These are phyloP conservation scores for Fragum whitleyi DNA, from an alignment of 2,888 invertebrate genomes.

Conservation along the genomic window DNA sequence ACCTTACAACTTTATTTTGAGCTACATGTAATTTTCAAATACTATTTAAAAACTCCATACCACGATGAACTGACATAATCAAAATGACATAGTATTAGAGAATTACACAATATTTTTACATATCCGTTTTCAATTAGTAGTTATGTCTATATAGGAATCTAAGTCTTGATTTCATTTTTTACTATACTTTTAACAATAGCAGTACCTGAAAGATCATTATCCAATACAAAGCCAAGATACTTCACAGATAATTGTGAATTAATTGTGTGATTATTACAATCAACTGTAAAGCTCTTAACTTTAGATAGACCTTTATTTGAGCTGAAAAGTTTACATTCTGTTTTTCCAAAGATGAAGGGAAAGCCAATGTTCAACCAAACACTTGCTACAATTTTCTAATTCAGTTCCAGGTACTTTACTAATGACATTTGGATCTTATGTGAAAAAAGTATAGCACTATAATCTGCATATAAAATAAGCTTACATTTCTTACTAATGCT, in stretches of 20 bases:
- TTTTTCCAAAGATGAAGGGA: conserved; percentile 35
- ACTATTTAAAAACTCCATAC: conserved; percentile 17
- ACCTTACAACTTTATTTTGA: too few species aligned
- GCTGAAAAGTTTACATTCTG: too few species aligned
- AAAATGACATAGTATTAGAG: conserved; percentile 24
- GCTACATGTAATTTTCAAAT: conserved; percentile 25
- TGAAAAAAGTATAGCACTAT: conserved; percentile 20
- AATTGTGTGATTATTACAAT: conserved; percentile 21
- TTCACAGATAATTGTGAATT: too few species aligned
- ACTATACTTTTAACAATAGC: conserved; percentile 25
- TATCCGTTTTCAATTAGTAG: background rate
- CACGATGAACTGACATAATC: conserved; percentile 26
- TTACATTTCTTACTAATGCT: conserved; percentile 30
- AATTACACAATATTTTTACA: conserved; percentile 1
- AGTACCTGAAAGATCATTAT: conserved; percentile 20
- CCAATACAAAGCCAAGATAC: conserved; percentile 16
- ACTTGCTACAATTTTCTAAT: conserved; percentile 24
- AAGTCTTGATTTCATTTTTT: conserved; percentile 7
- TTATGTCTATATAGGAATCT: conserved; percentile 29
- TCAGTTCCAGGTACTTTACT: too few species aligned
- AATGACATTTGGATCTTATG: conserved; percentile 26
- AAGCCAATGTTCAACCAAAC: conserved; percentile 35
- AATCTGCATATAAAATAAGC: conserved; percentile 32
- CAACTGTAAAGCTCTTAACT: background rate
- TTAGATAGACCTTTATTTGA: conserved; percentile 22